phyloP scores from a whole-genome alignment of 2,797 vertebrate species.

The Notamacropus eugenii region DNA sequence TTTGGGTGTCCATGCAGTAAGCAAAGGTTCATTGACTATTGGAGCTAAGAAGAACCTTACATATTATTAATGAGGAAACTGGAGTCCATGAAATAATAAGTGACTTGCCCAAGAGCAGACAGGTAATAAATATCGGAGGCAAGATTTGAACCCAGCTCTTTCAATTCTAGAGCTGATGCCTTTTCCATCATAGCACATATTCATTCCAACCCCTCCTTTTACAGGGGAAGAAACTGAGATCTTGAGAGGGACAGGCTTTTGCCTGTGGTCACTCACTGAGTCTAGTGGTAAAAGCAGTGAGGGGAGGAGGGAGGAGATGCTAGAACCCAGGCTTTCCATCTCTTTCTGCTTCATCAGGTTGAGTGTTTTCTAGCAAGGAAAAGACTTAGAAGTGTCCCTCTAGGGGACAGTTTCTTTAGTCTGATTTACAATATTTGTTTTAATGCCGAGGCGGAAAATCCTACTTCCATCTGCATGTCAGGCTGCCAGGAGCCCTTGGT shows the following conservation, averaged over 20 bases:
- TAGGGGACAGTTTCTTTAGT: not conserved
- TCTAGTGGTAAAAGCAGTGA: not conserved
- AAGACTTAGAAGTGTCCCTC: not conserved
- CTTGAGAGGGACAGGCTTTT: not conserved
- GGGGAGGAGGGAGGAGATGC: not conserved
- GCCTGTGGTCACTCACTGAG: not conserved
- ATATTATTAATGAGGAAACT: slow-evolving; percentile 23
- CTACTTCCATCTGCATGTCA: slow-evolving; percentile 46
- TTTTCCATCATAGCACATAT: not conserved
- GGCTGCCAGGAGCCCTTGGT: slow-evolving; percentile 16
- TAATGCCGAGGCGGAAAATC: not conserved
- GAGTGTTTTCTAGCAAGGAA: not conserved
- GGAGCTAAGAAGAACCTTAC: not conserved
- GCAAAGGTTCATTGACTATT: not conserved
- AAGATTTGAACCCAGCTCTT: not conserved
- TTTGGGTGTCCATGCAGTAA: not conserved
- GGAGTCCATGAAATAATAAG: not conserved
- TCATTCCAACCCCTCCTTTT: not conserved
- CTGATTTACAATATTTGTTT: not conserved
- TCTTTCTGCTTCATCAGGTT: not conserved
- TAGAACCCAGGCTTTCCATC: not conserved
- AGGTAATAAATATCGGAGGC: not conserved
- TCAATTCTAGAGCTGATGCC: not conserved
- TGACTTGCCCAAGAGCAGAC: not conserved
- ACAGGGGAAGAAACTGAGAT: not conserved